Evolutionary conservation across 2,113 vertebrate species (phyloP).

Genomic region (Ginglymostoma cirratum): DNA sequence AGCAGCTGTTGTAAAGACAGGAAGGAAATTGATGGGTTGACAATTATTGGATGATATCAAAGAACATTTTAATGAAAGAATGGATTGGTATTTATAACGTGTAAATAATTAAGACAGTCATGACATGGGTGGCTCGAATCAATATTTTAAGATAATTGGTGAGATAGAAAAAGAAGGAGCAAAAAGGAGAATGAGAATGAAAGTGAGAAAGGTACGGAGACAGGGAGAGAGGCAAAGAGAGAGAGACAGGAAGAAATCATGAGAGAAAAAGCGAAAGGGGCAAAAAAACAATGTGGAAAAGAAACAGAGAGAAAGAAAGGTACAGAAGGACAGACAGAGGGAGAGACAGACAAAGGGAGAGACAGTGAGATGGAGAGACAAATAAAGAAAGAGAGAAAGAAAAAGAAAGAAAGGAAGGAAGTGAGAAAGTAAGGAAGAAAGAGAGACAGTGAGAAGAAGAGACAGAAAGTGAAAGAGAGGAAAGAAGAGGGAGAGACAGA

Average conservation of each 20-base stretch:
- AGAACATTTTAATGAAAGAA: background rate
- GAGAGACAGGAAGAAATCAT: too few species aligned
- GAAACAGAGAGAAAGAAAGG: background rate
- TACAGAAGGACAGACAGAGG: too few species aligned
- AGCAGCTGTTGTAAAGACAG: background rate
- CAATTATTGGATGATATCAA: background rate
- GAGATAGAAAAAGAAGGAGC: background rate
- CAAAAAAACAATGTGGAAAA: too few species aligned
- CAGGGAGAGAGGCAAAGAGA: too few species aligned
- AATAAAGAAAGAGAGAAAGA: background rate
- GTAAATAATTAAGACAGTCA: background rate
- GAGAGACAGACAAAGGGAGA: too few species aligned
- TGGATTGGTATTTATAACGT: background rate
- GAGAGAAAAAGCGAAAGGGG: too few species aligned
- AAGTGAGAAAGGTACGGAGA: too few species aligned
- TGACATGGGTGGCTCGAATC: background rate
- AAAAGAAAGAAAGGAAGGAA: background rate
- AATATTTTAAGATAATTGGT: background rate
- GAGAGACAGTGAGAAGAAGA: background rate
- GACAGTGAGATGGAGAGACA: background rate
- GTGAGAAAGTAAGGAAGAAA: background rate
- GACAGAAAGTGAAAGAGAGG: background rate
- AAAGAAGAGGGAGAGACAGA: background rate
- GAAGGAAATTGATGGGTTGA: background rate
- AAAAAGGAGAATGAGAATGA: too few species aligned